Evolutionary conservation across 1,140 invertebrate genomes (phyloP), one percentile per base, ranked within the genome.

Genomic region (Globodera rostochiensis): DNA sequence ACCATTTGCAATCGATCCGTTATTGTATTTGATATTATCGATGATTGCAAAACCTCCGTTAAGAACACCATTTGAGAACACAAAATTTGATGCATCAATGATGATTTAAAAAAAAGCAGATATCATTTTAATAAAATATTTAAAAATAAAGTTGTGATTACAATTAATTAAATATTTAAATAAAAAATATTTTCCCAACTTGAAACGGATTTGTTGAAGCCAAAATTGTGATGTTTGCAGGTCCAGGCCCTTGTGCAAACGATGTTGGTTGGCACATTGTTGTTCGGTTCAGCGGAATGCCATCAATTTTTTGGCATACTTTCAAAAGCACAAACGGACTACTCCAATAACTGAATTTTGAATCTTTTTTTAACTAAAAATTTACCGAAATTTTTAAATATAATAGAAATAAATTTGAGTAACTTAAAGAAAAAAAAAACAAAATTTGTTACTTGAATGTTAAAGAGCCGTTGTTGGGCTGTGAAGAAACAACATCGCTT

Each of bases 291-390:
- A 78, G 11, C 4, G 77, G 21, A 6, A 25, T 25, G 13, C 49
- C 45, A 2, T 66, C n/a, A 11, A 78, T 13, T 69, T 78, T 70
- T 15, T 25, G 53, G 70, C 77, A 78, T 13, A 78, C 49, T 3
- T 66, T 69, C 19, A 78, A 64, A 50, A 69, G 11, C 49, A 78
- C 77, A 49, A 78, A 70, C 11, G 77, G 77, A 47, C 77, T 78
- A 36, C 47, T 50, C 77, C 77, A 78, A 47, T 78, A 78, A 47
- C 77, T 78, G n/a, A 69, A 77, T 25, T 47, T 1, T 36, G 25
- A 74, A 74, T 47, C 7, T 49, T 4, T 74, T 49, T 46, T 50
- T 11, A 74, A 25, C 21, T 74, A 74, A 13, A 21, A n/a, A 25
- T 15, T 45, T 53, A 50, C 9, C 21, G n/a, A 53, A 47, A 74